Evolutionary conservation across 2,888 invertebrate genomes (phyloP), one percentile per base, ranked within the genome.

Genomic region (Beris chalybata): DNA sequence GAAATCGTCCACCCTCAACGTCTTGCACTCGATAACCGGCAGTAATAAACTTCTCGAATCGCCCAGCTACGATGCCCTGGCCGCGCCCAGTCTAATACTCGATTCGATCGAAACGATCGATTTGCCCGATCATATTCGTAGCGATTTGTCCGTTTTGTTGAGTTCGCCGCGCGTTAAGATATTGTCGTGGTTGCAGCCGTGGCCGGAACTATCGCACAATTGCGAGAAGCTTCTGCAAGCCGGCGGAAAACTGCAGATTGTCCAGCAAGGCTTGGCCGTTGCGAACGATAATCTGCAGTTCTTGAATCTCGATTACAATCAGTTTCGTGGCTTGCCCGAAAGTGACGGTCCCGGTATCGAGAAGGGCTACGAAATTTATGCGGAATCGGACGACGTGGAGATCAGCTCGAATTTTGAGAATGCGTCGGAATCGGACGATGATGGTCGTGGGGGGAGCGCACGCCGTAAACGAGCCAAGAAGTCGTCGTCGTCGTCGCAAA

Each of bases 291-390:
- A 69, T 38, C 74, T 87, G 38, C 85, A 87, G 73, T 87, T 84
- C 74, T 76, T 87, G 2, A 85, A 87, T 71, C 84, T 87, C 65
- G 87, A 87, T 75, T 87, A 86, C 73, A 84, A 84, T 52, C 83
- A 84, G 71, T 86, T 86, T 74, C 84, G 85, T 71, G 81, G 85
- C 66, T 83, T 84, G 78, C 85, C 85, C 0, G 74, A 76, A 22
- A 54, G 66, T n/a, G 69, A 70, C 58, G 70, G 70, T 65, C 70
- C 71, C 0, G 74, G 74, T 4, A 73, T 74, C 48, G 74, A 74
- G 67, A 71, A 71, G 44, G 73, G 74, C 3, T 73, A 73, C 31
- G 73, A 73, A 54, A 53, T 48, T 1, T 69, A 61, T 54, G 48
- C 53, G n/a, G 65, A 69, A 13, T 61, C 65, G 9, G 68, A 67